Conservation (phyloP, 2,113 vertebrate species). For the Gallinago media region DNA sequence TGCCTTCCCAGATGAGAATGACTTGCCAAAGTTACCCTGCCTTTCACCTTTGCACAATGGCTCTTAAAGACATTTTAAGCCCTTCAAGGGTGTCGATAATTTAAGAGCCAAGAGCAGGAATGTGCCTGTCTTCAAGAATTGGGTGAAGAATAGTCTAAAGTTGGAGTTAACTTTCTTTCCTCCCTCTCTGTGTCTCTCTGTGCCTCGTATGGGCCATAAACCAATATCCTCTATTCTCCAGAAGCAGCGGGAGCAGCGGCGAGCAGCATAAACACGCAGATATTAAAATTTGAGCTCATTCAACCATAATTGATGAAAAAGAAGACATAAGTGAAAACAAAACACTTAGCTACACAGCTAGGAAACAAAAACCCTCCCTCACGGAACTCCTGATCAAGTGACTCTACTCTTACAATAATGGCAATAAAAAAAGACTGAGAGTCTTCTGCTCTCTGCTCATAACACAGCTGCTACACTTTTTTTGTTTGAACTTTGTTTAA, state of each 20-base stretch:
- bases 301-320: too few species aligned
- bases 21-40: background rate
- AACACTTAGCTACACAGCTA: too few species aligned
- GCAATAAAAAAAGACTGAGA: too few species aligned
- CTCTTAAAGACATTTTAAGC: background rate
- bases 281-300: constrained; percentile 50
- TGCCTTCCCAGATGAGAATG: background rate
- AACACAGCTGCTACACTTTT: background rate
- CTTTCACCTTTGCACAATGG: background rate
- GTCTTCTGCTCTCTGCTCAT: too few species aligned
- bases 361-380: too few species aligned
- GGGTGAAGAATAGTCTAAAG: background rate
- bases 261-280: background rate
- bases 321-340: too few species aligned
- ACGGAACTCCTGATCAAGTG: too few species aligned
- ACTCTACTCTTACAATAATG: too few species aligned
- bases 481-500: background rate
- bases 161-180: background rate
- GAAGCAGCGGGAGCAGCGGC: constrained; percentile 20
- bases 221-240: background rate
- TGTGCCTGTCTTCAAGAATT: background rate
- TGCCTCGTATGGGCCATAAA: background rate
- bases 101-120: background rate
- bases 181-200: background rate
- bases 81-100: background rate